These are phyloP conservation scores for Callithrix jacchus DNA, from an alignment of 2,113 vertebrate genomes.

Conservation along the genomic window DNA sequence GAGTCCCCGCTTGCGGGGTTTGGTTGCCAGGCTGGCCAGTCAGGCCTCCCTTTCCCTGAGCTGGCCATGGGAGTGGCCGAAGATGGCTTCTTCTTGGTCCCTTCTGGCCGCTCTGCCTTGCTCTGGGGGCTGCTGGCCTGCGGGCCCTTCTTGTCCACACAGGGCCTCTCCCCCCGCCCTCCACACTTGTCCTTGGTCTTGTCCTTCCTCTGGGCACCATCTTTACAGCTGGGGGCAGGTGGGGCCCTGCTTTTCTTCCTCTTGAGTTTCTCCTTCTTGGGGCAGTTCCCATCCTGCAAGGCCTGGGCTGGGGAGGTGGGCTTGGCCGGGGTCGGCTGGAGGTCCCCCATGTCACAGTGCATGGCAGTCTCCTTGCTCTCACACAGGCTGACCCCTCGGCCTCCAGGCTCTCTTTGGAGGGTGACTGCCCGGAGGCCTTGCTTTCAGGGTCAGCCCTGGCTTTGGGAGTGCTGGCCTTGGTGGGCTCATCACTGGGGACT, in stretches of 20 bases:
- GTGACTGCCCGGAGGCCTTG: constrained; percentile 60
- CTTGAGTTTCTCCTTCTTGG: constrained; percentile 75
- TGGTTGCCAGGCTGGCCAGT: constrained; percentile 54
- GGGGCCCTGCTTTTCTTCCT: constrained; percentile 63
- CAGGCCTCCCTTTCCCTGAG: constrained; percentile 76
- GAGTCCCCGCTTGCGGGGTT: constrained; percentile 69
- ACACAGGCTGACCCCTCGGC: constrained; percentile 41
- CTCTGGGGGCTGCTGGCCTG: constrained; percentile 79
- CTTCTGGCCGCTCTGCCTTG: constrained; percentile 73
- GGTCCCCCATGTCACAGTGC: constrained; percentile 74
- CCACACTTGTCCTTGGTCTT: constrained; percentile 80
- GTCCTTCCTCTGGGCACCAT: neutral
- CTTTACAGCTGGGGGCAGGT: neutral
- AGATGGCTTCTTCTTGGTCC: constrained; percentile 74
- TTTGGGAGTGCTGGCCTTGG: constrained; percentile 68
- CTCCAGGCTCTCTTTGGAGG: constrained; percentile 37
- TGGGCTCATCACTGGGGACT: constrained; percentile 80
- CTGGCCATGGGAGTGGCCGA: constrained; percentile 54
- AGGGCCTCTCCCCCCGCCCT: constrained; percentile 78
- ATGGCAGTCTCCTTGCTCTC: constrained; percentile 76
- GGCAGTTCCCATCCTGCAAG: constrained; percentile 10
- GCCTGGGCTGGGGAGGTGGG: constrained; percentile 44
- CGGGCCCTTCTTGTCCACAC: constrained; percentile 48
- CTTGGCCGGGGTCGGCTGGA: constrained; percentile 27
- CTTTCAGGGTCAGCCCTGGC: constrained; percentile 41